A percentile compares a stretch with the other conserved stretches of the same genome.
Conservation (phyloP, 2,113 vertebrate species). For the Jaculus jaculus region DNA sequence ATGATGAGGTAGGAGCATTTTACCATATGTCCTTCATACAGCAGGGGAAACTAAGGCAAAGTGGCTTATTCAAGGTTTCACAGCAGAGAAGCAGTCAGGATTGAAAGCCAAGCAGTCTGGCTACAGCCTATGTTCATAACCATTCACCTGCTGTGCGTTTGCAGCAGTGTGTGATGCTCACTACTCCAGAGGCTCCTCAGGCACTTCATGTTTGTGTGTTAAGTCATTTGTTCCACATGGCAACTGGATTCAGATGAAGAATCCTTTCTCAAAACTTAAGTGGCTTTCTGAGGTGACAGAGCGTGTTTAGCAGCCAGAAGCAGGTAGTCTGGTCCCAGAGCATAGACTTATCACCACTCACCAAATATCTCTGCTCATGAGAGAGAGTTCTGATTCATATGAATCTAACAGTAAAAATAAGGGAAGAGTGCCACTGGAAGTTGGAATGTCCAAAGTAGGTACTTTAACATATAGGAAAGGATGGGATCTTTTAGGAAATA, state of each 20-base stretch:
- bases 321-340: neutral
- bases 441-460: neutral
- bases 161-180: neutral
- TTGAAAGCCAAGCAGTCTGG: neutral
- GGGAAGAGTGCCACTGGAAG: neutral
- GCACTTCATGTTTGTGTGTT: neutral
- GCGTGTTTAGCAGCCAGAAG: neutral
- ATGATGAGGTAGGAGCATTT: neutral
- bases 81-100: neutral
- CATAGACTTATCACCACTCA: neutral
- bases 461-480: conserved; percentile 12
- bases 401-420: neutral
- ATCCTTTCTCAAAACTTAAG: neutral
- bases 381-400: neutral
- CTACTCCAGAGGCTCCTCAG: neutral
- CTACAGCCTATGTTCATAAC: neutral
- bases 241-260: neutral
- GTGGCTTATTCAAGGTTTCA: neutral
- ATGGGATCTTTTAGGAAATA: conserved; percentile 33
- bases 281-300: neutral
- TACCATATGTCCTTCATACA: neutral
- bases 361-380: neutral
- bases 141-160: fast-evolving
- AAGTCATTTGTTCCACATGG: neutral
- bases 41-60: neutral